These are phyloP conservation scores for Falcunculus frontatus DNA, from an alignment of 2,113 vertebrate genomes.

Conservation along the genomic window DNA sequence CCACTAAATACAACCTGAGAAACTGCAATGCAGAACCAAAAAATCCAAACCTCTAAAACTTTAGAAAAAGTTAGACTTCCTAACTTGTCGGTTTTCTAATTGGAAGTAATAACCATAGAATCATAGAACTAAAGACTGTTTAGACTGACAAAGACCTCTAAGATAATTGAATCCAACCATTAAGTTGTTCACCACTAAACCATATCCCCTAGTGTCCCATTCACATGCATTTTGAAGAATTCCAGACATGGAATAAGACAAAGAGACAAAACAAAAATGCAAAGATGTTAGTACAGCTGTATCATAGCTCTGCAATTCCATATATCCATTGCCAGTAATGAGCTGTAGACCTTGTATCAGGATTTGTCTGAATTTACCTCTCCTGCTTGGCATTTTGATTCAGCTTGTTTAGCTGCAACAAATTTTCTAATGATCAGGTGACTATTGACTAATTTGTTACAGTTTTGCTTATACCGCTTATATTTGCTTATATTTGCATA, in stretches of 20 bases:
- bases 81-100: background rate
- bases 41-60: background rate
- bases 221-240: background rate
- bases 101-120: background rate
- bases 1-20: background rate
- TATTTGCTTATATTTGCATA: background rate
- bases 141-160: background rate
- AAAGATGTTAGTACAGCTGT: background rate
- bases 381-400: background rate
- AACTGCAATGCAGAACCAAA: background rate
- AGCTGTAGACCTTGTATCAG: background rate
- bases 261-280: background rate
- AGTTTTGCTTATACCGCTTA: background rate
- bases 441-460: background rate
- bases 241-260: background rate
- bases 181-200: background rate
- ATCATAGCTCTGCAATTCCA: background rate
- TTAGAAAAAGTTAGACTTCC: background rate
- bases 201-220: background rate
- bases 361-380: background rate
- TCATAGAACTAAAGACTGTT: background rate
- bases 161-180: background rate
- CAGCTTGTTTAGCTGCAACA: background rate
- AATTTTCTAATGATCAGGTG: background rate
- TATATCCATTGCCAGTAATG: background rate